Evolutionary conservation across 53 echinoderm and acorn worm species (phyloP).

Genomic region (Pentamera pediparva): DNA sequence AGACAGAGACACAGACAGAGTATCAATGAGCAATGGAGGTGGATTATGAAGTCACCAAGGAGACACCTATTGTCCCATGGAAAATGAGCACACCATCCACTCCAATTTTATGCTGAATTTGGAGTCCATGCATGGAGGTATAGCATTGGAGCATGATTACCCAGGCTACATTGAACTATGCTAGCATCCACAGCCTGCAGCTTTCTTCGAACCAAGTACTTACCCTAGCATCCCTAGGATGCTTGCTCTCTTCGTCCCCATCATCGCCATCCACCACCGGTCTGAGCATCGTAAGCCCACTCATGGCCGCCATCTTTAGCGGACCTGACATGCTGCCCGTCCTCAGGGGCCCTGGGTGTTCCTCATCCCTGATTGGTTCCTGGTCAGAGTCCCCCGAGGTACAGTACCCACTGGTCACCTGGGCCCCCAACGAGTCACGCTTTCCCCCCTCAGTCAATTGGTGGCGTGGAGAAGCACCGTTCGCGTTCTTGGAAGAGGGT

Average conservation of each 20-base stretch:
- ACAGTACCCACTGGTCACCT: conserved; percentile 59
- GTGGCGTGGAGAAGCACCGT: neutral
- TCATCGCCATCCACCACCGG: conserved; percentile 54
- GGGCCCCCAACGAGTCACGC: conserved; percentile 28
- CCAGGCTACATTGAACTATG: neutral
- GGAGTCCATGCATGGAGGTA: too few species aligned
- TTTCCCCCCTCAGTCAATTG: conserved; percentile 9
- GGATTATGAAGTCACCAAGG: too few species aligned
- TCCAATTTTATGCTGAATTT: too few species aligned
- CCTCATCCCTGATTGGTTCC: conserved; percentile 23
- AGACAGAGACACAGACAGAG: too few species aligned
- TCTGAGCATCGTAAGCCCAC: conserved; percentile 80
- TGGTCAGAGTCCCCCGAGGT: conserved; percentile 64
- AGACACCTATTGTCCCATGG: too few species aligned
- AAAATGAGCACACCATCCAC: too few species aligned
- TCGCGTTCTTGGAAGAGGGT: conserved; percentile 2
- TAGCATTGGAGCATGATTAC: too few species aligned
- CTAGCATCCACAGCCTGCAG: neutral
- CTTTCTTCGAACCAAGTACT: conserved; percentile 7
- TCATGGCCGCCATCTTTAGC: conserved; percentile 95
- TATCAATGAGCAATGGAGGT: too few species aligned
- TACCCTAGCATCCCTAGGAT: conserved; percentile 97
- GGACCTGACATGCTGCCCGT: conserved; percentile 66
- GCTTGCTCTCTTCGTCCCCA: conserved; percentile 56
- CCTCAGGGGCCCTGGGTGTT: conserved; percentile 29